These are phyloP conservation scores for Semotilus atromaculatus DNA, from an alignment of 2,797 vertebrate genomes.

Conservation along the genomic window DNA sequence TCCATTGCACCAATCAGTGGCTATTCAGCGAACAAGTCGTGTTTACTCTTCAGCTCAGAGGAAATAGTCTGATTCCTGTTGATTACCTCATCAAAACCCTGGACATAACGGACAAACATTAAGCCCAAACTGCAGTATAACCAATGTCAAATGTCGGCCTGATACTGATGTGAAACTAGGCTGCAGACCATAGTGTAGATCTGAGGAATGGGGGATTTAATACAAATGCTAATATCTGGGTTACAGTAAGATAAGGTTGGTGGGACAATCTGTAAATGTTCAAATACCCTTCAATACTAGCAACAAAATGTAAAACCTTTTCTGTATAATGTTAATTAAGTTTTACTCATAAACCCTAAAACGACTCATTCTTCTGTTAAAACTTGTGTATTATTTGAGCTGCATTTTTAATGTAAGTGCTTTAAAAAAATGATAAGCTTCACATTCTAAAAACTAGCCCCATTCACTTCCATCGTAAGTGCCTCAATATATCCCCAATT, in stretches of 20 bases:
- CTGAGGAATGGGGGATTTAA: background rate
- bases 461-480: background rate
- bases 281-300: background rate
- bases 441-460: background rate
- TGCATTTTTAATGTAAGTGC: too few species aligned
- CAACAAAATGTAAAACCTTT: background rate
- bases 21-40: slow-evolving; percentile 43
- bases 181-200: slow-evolving; percentile 8
- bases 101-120: slow-evolving; percentile 52
- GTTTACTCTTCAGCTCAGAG: slow-evolving; percentile 55
- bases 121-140: slow-evolving; percentile 47
- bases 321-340: background rate
- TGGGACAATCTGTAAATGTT: background rate
- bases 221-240: background rate
- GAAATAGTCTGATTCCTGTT: slow-evolving; percentile 60
- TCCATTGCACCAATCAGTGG: slow-evolving; percentile 57
- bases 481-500: background rate
- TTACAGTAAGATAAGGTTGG: background rate
- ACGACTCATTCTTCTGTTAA: background rate
- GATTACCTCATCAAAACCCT: slow-evolving; percentile 57
- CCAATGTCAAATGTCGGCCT: slow-evolving; percentile 51
- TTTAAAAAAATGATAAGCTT: background rate
- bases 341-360: background rate
- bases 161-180: slow-evolving; percentile 40
- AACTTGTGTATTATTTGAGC: background rate